Conservation (phyloP, 2,888 invertebrate species). For the Prostheceraeus crozeri region DNA sequence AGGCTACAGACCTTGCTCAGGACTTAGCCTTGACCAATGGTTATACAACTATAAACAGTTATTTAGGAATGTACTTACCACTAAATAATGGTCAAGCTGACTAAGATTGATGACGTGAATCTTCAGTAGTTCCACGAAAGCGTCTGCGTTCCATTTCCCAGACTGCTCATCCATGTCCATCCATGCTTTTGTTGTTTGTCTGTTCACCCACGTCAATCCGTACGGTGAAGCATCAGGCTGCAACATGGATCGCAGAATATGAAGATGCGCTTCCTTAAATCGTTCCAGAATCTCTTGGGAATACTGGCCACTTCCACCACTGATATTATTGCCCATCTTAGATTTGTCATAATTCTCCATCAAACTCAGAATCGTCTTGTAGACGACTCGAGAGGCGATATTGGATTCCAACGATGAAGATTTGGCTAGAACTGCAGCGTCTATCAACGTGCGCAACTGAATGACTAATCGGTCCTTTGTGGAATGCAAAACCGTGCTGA, state of each 20-base stretch:
- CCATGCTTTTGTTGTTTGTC: conserved; percentile 38
- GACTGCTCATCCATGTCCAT: conserved; percentile 35
- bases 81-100: conserved; percentile 64
- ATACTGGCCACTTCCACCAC: neutral
- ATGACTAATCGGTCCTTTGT: conserved; percentile 4
- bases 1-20: too few relatives aligned
- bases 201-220: conserved; percentile 34
- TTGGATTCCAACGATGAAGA: neutral
- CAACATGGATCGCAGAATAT: conserved; percentile 31
- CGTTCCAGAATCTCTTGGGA: conserved; percentile 36
- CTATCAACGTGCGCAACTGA: conserved; percentile 5
- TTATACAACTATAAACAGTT: neutral
- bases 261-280: conserved; percentile 39
- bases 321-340: too few relatives aligned
- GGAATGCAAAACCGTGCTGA: too few relatives aligned
- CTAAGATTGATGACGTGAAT: conserved; percentile 72
- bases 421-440: conserved; percentile 29
- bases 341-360: conserved; percentile 30
- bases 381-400: neutral
- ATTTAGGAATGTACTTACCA: neutral
- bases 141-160: conserved; percentile 75
- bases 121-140: conserved; percentile 77
- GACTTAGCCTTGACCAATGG: neutral
- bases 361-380: conserved; percentile 24
- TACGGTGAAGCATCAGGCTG: conserved; percentile 17